Base-by-base conservation (phyloP, 2,113 vertebrate species). In the Ptilonorhynchus violaceus region DNA sequence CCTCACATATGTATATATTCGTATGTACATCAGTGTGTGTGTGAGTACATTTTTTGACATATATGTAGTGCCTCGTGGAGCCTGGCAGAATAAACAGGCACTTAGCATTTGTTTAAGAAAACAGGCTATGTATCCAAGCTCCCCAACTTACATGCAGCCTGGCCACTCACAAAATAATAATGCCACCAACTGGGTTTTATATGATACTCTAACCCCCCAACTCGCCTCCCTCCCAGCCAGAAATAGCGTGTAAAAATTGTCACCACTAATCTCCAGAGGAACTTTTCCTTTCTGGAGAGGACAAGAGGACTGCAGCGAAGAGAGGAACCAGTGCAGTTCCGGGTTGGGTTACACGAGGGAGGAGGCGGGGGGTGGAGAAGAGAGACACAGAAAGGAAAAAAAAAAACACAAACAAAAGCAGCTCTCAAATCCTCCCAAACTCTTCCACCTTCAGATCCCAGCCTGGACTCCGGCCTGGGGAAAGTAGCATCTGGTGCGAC, bases 181-280 rank as follows among this genome's bases (percentile, higher is more conserved):
- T 24, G 49, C 17, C 18, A 37, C 42, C n/a, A 9, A 0, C 1
- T 49, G 35, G 21, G 5, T 12, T 44, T 64, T 63, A 46, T 19
- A 21, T 55, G 33, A 23, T 14, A 25, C 5, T 15, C 5, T 58
- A 19, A 11, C 1, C 11, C 8, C 27, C 9, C 31, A 33, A 15
- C 11, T 3, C 0, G 0, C 30, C 55, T 77, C 16, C 30, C 9
- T 60, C 13, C 27, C 17, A 1, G 0, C 4, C 44, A 72, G 52
- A 94, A 93, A 58, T 6, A 85, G 9, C 1, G 2, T 27, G 50
- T 53, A 42, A 47, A 64, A 64, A 50, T 64, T 89, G 59, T 72
- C 49, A 58, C 20, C 35, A 47, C 37, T 67, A 25, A 75, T 63
- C 10, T 55, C 35, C n/a, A 74, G 35, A 67, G 31, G 33, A 96